Evolutionary conservation across 2,888 invertebrate genomes (phyloP).

Genomic region (Cheiracanthium punctorium): DNA sequence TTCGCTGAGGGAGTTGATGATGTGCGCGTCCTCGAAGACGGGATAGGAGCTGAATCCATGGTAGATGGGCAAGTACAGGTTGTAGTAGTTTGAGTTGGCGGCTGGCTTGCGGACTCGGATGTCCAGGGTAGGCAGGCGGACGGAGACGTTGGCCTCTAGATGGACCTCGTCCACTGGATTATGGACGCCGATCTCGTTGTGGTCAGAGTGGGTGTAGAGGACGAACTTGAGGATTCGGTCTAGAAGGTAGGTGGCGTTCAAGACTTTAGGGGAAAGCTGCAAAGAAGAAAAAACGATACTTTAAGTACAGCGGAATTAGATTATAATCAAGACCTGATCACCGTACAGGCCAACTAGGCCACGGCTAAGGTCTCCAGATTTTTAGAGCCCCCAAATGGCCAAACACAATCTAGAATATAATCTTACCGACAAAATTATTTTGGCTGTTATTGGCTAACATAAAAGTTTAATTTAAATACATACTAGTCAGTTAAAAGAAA

Average conservation of each 20-base stretch:
- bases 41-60: conserved; percentile 39
- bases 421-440: no score
- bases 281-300: no score
- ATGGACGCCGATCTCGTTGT: conserved; percentile 27
- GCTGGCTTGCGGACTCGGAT: conserved; percentile 56
- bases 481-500: no score
- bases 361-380: no score
- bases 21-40: conserved; percentile 34
- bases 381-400: no score
- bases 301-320: no score
- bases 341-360: no score
- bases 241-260: conserved; percentile 51
- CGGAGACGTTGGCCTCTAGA: conserved; percentile 60
- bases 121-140: conserved; percentile 36
- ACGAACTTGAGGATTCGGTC: conserved; percentile 23
- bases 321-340: no score
- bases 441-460: no score
- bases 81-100: conserved; percentile 43
- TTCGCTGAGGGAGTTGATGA: conserved; percentile 52
- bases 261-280: conserved; percentile 44
- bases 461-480: no score
- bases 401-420: no score
- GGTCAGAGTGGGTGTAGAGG: conserved; percentile 45
- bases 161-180: conserved; percentile 41
- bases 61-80: conserved; percentile 47